Base-by-base conservation (phyloP, 2,113 vertebrate genomes). In the Lamprologus speciosus region DNA sequence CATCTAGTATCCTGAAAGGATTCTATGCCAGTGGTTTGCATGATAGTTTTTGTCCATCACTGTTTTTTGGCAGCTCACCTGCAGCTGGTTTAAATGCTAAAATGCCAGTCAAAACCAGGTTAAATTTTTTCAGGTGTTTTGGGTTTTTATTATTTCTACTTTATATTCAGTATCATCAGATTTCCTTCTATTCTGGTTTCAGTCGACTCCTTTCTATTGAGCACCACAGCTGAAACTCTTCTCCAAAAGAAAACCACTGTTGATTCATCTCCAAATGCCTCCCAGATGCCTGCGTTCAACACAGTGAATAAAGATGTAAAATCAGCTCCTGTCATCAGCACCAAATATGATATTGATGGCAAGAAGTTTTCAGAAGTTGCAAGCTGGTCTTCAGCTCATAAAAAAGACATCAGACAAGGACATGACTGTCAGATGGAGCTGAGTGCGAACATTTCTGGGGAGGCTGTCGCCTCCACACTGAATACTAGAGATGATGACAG, bases 121-220 rank as follows among this genome's bases (percentile, higher is more conserved):
- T 78, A 47, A 78, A 78, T 50, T 78, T 3, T 78, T 65, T 37
- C 60, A 35, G 60, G 31, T 65, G 4, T 35, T 65, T 37, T 19
- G 14, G 0, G 0, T 0, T 1, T 17, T 14, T 26, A 26, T 26
- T 26, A 26, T 26, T 26, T 26, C 26, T 26, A 26, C 26, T 26
- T 26, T 26, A 28, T 28, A 28, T 28, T 28, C 26, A n/a, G 45
- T 33, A 33, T n/a, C 73, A 51, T 78, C 7, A 33, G 5, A 6
- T 26, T 19, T 81, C 5, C 35, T 40, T 80, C 35, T 81, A 23
- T 5, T 68, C 9, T 80, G 21, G 5, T 84, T 82, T 83, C 73
- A 92, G 83, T 31, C 6, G 4, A 9, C 54, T 84, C 78, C 12
- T 3, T 87, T 45, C 42, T 70, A 79, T 84, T 80, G 23, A 91